Base-by-base conservation (phyloP, 2,888 invertebrate genomes). In the Cryptosula pallasiana region DNA sequence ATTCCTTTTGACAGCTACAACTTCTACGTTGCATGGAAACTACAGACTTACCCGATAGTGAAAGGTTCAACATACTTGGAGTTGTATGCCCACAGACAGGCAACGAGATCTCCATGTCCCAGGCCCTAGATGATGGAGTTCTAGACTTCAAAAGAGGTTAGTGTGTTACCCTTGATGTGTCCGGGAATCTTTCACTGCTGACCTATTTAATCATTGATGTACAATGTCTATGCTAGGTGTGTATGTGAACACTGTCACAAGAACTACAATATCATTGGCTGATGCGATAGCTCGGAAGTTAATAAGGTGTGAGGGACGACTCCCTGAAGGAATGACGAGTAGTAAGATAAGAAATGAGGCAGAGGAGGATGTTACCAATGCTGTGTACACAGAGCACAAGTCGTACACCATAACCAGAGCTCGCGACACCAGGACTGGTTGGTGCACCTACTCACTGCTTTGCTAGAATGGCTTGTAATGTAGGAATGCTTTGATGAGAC, bases 81-180 rank as follows among this genome's bases (percentile, higher is more conserved):
- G 80, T 82, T 5, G 76, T 79, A 5, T 80, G 81, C 71, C 81
- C 82, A 2, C 74, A 78, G 23, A 80, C 81, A 2, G 81, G 81
- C n/a, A 77, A 80, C 73, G 77, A 76, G 74, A 88, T 92, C 73
- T 86, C 91, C 0, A 87, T 93, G 29, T 90, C 90, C 35, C 90
- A 92, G 81, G 94, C 94, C 1, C 89, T 90, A 74, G 85, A 87
- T 71, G 87, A 87, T 77, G 93, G 93, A 1, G 91, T 94, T 73
- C 87, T 93, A 79, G 91, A 94, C 80, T 88, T 91, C 0, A 87
- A 88, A 74, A 87, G 89, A 36, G 90, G 90, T 16, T 88, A 90
- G 81, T 89, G 91, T 71, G 83, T 45, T 13, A 13, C 20, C 45
- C 45, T 20, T n/a, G n/a, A n/a, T n/a, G 20, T 45, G 9, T 45